phyloP scores from a whole-genome alignment of 2,797 vertebrate species.

The Brachymystax lenok region DNA sequence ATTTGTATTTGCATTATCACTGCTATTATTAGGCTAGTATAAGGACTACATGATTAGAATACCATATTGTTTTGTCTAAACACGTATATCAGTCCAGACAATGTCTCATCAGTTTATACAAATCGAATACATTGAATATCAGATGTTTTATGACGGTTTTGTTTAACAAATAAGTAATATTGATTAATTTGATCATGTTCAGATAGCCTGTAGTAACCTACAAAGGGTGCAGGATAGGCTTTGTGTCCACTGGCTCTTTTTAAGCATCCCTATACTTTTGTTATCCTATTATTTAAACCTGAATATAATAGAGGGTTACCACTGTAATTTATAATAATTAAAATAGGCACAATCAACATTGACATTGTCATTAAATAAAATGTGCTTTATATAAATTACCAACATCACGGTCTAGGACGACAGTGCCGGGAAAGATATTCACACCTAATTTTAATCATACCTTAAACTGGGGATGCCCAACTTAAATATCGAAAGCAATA shows the following conservation, averaged over 20 bases:
- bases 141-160: background rate
- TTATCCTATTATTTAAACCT: slow-evolving; percentile 40
- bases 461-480: slow-evolving; percentile 70
- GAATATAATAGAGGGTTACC: background rate
- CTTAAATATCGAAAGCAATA: slow-evolving; percentile 63
- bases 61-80: background rate
- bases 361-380: background rate
- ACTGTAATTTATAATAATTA: background rate
- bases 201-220: slow-evolving; percentile 30
- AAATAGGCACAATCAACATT: background rate
- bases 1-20: background rate
- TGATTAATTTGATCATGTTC: slow-evolving; percentile 35
- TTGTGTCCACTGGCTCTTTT: slow-evolving; percentile 48
- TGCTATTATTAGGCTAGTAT: background rate
- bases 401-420: slow-evolving; percentile 13
- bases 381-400: background rate
- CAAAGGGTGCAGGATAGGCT: slow-evolving; percentile 64
- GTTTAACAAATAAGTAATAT: background rate
- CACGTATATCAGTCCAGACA: background rate
- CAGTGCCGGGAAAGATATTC: slow-evolving; percentile 19
- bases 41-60: background rate
- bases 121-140: slow-evolving; percentile 1
- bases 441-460: slow-evolving; percentile 59
- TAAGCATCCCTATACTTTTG: slow-evolving; percentile 49
- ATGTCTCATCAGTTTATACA: slow-evolving; percentile 1